Base-by-base conservation (phyloP, 2,888 invertebrate species). In the Drosophila melanosoma region DNA sequence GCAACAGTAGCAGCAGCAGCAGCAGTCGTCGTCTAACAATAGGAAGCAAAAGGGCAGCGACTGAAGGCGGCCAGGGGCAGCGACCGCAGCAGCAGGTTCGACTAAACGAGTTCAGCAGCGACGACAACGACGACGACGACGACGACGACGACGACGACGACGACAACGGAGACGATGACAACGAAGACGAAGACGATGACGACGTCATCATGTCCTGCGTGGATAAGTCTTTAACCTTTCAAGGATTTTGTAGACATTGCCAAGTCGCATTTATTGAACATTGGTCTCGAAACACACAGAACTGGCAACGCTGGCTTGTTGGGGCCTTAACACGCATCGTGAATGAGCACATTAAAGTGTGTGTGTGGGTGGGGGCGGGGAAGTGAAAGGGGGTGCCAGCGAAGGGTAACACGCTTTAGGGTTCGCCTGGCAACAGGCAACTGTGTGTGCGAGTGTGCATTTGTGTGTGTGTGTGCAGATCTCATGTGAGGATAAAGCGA, bases 201-300 rank as follows among this genome's bases (percentile, higher is more conserved):
- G 58, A 62, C 61, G 69, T 66, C 80, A 70, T 73, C 69, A 66
- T 81, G 85, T 90, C 89, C 90, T 87, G 83, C 77, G 68, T 79
- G 80, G 64, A 66, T 66, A 84, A 87, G 91, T 91, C 92, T 92
- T 92, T 91, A 91, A 91, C 91, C 91, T 91, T 91, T 91, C 91
- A 91, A 91, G 91, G 92, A 91, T 92, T 82, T 92, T 81, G 66
- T 68, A 76, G 82, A 74, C 87, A 87, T 67, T 56, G 78, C 42
- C 64, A 75, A 81, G 71, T 64, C 83, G 59, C 70, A 73, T 74
- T 58, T 84, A 84, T 87, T 82, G 89, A 87, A 84, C 86, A 89
- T 73, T 87, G 76, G 26, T 64, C 70, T 63, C 72, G 65, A 79
- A 76, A 32, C 54, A 23, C 80, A 79, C 23, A 26, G 66, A 71